These are phyloP conservation scores for Scarus forsteni DNA, from an alignment of 2,797 vertebrate genomes.

Conservation along the genomic window DNA sequence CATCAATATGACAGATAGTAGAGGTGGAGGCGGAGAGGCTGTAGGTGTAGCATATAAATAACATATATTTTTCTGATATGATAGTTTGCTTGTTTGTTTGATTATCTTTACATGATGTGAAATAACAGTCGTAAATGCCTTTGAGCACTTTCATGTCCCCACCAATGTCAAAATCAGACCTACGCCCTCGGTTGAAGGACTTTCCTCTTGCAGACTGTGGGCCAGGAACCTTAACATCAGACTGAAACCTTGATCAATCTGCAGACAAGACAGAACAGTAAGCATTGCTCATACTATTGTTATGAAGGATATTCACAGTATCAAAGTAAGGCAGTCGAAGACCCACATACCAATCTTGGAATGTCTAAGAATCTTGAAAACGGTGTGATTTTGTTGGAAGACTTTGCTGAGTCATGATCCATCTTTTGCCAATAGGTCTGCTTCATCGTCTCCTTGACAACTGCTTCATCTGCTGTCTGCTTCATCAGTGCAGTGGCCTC, in stretches of 20 bases:
- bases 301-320: background rate
- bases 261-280: background rate
- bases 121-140: too few relatives aligned
- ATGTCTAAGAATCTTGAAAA: conserved; percentile 46
- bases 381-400: conserved; percentile 15
- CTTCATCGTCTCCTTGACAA: conserved; percentile 35
- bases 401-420: conserved; percentile 40
- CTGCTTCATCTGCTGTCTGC: conserved; percentile 24
- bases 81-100: too few relatives aligned
- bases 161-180: too few relatives aligned
- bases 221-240: conserved; percentile 40
- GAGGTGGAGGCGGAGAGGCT: too few relatives aligned
- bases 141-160: too few relatives aligned
- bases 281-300: background rate
- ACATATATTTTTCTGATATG: too few relatives aligned
- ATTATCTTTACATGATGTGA: too few relatives aligned
- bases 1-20: too few relatives aligned
- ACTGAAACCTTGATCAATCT: conserved; percentile 45
- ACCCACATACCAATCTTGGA: conserved; percentile 14
- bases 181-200: conserved; percentile 35
- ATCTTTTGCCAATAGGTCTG: conserved; percentile 18
- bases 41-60: too few relatives aligned
- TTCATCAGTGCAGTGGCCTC: background rate
- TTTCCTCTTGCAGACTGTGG: conserved; percentile 26
- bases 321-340: background rate